Percentiles rank a stretch among this genome's conserved stretches.
Conservation (phyloP, 2,113 vertebrate species). For the Pan troglodytes region DNA sequence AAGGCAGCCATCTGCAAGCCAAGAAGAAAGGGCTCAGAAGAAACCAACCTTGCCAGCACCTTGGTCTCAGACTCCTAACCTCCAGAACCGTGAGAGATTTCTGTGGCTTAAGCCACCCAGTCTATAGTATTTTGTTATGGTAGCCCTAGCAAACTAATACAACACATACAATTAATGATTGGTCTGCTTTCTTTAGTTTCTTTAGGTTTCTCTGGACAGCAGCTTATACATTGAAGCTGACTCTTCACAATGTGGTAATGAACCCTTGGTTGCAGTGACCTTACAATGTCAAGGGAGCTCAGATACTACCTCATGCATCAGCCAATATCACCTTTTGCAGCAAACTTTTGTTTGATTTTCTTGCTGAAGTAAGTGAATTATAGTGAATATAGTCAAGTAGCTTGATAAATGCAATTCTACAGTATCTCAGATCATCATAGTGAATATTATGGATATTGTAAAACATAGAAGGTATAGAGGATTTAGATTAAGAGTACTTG, state of each 20-base stretch:
- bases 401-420: background rate
- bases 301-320: background rate
- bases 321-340: background rate
- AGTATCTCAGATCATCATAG: background rate
- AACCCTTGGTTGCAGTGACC: background rate
- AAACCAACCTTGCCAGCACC: background rate
- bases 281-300: background rate
- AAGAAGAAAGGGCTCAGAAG: background rate
- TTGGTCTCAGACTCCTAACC: background rate
- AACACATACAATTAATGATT: background rate
- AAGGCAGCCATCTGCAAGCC: background rate
- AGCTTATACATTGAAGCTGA: background rate
- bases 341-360: background rate
- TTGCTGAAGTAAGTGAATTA: background rate
- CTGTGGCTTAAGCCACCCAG: background rate
- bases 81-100: background rate
- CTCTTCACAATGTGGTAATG: background rate
- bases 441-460: background rate
- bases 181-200: conserved; percentile 6
- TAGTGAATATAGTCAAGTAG: background rate
- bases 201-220: background rate
- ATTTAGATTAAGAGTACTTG: background rate
- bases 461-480: background rate
- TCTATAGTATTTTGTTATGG: background rate
- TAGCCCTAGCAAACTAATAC: background rate